Base-by-base conservation (phyloP, 1,140 invertebrate genomes). In the Drosophila ananassae region DNA sequence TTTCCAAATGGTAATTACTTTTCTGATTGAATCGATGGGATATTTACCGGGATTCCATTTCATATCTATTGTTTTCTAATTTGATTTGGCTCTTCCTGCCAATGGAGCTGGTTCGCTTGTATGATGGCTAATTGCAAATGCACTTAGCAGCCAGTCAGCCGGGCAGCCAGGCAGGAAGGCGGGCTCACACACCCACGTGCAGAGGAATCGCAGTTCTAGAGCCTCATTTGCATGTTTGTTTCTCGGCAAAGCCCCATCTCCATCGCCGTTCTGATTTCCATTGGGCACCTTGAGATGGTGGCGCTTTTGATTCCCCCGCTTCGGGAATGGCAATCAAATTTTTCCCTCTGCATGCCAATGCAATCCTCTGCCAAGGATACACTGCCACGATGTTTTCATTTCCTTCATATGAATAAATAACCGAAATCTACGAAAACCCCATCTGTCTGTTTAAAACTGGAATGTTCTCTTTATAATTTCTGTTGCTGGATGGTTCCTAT, bases 121-220 rank as follows among this genome's bases (percentile, higher is more conserved):
- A 22, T 39, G 30, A 30, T 73, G 39, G 68, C 67, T 73, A 61
- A 73, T 73, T 73, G 68, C 67, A 72, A 61, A 73, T 73, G 68
- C 68, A 62, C 57, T 73, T 73, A 73, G 68, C 41, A 17, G 41
- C 2, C 39, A 41, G 39, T 13, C n/a, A 41, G 12, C 39, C 39
- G 13, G 39, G 4, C 12, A 39, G 30, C 22, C 39, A 37, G 12
- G 37, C 67, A 48, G 13, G 28, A 24, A 37, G 12, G 30, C 67
- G 30, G 22, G 34, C 17, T 53, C 47, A 17, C 66, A 37, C 37
- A 52, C 47, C 50, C 17, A 17, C 41, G 41, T 44, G n/a, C 41
- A 12, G 44, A 3, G 21, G 44, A 22, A 47, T 47, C 44, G 21
- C 44, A 47, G 22, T 47, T 21, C 21, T 34, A n/a, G 21, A 53